Evolutionary conservation across 1,140 invertebrate species (phyloP).

Genomic region (Camponotus floridanus): DNA sequence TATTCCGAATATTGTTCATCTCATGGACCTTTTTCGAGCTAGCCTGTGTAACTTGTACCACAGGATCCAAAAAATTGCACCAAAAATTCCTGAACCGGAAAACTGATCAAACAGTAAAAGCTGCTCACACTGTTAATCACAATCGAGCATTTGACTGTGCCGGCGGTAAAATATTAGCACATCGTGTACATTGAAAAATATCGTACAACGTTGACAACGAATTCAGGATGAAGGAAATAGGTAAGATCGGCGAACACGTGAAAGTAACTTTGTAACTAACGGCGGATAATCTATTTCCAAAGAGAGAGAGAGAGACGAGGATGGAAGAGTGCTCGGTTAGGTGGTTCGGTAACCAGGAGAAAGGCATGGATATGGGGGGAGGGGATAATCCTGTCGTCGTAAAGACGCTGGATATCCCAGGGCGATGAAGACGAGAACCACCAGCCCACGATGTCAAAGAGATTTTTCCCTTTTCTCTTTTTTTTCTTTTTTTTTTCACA

Average conservation of each 20-base stretch:
- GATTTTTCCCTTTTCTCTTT: constrained; percentile 1
- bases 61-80: background rate
- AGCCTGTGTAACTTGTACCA: background rate
- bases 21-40: constrained; percentile 2
- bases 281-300: constrained; percentile 56
- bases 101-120: background rate
- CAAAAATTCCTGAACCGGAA: background rate
- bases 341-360: constrained; percentile 50
- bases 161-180: background rate
- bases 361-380: constrained; percentile 9
- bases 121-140: background rate
- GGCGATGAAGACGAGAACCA: constrained; percentile 25
- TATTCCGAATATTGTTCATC: constrained; percentile 36
- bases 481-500: constrained; percentile 19
- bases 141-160: background rate
- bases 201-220: constrained; percentile 11
- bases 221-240: constrained; percentile 12
- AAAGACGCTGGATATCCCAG: constrained; percentile 48
- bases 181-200: background rate
- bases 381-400: constrained; percentile 48
- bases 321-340: constrained; percentile 41
- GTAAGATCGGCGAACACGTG: constrained; percentile 32
- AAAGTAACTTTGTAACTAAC: constrained; percentile 59
- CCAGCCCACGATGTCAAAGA: constrained; percentile 46
- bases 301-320: constrained; percentile 7